A percentile compares a stretch with the other conserved stretches of the same genome.
phyloP scores from a whole-genome alignment of 2,888 invertebrate species.

The Drosophila limbata region DNA sequence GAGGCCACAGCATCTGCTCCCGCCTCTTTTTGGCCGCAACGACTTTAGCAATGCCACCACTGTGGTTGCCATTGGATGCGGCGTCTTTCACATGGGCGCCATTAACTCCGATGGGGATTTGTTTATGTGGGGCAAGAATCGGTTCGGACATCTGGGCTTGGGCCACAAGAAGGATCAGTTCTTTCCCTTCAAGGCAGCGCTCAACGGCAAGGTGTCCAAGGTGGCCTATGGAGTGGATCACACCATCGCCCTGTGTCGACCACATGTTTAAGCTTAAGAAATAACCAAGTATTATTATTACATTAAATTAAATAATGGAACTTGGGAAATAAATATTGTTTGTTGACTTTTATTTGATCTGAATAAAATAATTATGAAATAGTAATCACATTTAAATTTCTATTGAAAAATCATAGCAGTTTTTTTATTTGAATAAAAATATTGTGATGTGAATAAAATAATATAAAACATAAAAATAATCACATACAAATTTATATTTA shows the following conservation, averaged over 20 bases:
- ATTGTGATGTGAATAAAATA: not conserved
- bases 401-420: not conserved
- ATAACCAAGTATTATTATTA: slow-evolving; percentile 12
- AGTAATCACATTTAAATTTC: not conserved
- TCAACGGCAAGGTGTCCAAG: slow-evolving; percentile 91
- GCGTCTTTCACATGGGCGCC: slow-evolving; percentile 92
- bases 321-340: not conserved
- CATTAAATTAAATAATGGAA: not conserved
- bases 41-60: slow-evolving; percentile 90
- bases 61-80: slow-evolving; percentile 89
- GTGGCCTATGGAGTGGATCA: slow-evolving; percentile 95
- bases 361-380: not conserved
- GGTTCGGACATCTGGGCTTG: slow-evolving; percentile 93
- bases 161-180: slow-evolving; percentile 92
- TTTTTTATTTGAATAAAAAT: too few relatives aligned
- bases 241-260: slow-evolving; percentile 91
- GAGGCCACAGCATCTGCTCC: slow-evolving; percentile 91
- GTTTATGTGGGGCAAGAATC: slow-evolving; percentile 96
- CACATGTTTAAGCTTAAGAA: slow-evolving; percentile 87
- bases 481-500: too few relatives aligned
- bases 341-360: not conserved
- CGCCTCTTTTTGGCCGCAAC: slow-evolving; percentile 93
- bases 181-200: slow-evolving; percentile 93
- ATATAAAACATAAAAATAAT: not conserved
- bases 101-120: slow-evolving; percentile 93